Evolutionary conservation across 2,797 vertebrate genomes (phyloP).

Genomic region (Sarcophilus harrisii): DNA sequence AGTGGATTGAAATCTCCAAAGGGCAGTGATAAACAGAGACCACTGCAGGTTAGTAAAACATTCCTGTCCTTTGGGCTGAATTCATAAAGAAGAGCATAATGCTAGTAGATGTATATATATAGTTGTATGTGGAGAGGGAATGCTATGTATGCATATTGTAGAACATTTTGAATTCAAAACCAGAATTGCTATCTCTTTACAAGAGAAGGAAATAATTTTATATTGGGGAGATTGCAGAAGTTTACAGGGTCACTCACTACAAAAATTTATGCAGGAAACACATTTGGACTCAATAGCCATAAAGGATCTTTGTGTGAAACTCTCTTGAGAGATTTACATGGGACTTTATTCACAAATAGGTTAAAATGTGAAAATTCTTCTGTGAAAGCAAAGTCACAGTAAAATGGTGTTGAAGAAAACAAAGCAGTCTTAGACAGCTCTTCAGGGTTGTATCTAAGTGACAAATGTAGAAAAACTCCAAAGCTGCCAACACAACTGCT

Average conservation of each 20-base stretch:
- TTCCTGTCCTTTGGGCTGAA: conserved; percentile 66
- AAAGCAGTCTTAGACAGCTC: conserved; percentile 35
- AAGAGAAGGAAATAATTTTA: conserved; percentile 56
- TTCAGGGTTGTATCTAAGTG: conserved; percentile 30
- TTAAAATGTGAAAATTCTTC: conserved; percentile 70
- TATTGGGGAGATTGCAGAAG: conserved; percentile 49
- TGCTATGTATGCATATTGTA: conserved; percentile 45
- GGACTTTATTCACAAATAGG: conserved; percentile 41
- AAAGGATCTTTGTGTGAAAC: conserved; percentile 57
- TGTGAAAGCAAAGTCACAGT: conserved; percentile 53
- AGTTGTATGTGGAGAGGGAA: background rate
- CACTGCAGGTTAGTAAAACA: conserved; percentile 94
- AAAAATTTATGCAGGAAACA: conserved; percentile 48
- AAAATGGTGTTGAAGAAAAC: conserved; percentile 40
- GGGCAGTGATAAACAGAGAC: conserved; percentile 98
- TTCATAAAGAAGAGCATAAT: conserved; percentile 33
- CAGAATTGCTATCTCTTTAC: conserved; percentile 18
- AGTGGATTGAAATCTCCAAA: conserved; percentile 99
- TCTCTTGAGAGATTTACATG: conserved; percentile 33
- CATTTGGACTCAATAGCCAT: conserved; percentile 45
- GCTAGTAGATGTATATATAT: background rate
- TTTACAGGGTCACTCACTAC: conserved; percentile 60
- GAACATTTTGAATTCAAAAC: conserved; percentile 62
- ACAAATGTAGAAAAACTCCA: conserved; percentile 63
- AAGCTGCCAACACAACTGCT: conserved; percentile 57